A percentile compares a stretch with the other conserved stretches of the same genome.
Conservation (phyloP, 1,140 invertebrate genomes). For the Drosophila varians region DNA sequence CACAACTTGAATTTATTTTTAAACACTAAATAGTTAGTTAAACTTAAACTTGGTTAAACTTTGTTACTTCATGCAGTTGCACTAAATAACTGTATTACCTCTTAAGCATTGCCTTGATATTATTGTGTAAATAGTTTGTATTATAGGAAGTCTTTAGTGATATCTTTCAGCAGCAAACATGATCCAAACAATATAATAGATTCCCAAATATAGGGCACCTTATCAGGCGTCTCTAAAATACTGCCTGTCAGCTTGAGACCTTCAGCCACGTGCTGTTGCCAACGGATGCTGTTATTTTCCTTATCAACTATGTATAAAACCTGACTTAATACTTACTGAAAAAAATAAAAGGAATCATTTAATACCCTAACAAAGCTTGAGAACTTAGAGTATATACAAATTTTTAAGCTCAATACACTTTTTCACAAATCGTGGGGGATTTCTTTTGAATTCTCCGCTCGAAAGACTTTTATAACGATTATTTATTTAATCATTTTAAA, state of each 20-base stretch:
- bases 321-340: neutral
- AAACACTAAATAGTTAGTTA: no score
- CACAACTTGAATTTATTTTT: no score
- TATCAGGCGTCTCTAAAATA: slow-evolving; percentile 10
- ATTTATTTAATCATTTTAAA: no score
- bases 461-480: no score
- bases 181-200: neutral
- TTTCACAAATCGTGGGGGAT: no score
- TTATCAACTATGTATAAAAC: neutral
- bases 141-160: neutral
- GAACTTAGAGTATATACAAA: no score
- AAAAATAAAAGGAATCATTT: neutral
- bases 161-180: neutral
- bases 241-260: slow-evolving; percentile 1
- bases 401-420: neutral
- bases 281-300: slow-evolving; percentile 7
- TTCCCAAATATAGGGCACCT: slow-evolving; percentile 12
- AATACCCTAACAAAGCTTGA: neutral
- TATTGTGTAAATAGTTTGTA: no score
- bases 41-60: no score
- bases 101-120: no score
- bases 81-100: no score
- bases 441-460: no score
- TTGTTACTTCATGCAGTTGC: no score
- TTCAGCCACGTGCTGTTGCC: slow-evolving; percentile 21